phyloP scores from a whole-genome alignment of 2,797 vertebrate genomes.

The Tapera naevia region DNA sequence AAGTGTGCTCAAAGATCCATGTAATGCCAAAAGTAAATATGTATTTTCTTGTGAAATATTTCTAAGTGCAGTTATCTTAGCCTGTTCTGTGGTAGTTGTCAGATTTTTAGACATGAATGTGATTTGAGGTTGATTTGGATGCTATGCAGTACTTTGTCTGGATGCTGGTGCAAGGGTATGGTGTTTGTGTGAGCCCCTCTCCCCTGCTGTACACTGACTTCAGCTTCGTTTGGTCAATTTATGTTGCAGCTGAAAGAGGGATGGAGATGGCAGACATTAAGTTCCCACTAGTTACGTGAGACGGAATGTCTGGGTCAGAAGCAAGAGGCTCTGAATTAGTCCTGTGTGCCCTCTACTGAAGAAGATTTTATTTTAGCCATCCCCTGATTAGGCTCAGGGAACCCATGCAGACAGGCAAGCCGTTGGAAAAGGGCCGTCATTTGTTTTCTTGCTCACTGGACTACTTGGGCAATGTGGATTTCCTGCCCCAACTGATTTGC shows the following conservation, averaged over 20 bases:
- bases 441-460: neutral
- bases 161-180: fast-evolving
- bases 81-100: neutral
- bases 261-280: neutral
- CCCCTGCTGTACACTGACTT: neutral
- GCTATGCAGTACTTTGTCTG: neutral
- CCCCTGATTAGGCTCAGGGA: neutral
- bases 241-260: neutral
- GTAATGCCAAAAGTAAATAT: neutral
- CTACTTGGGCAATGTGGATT: neutral
- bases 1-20: neutral
- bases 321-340: neutral
- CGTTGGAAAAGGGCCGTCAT: fast-evolving
- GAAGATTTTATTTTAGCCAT: neutral
- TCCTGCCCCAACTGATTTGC: neutral
- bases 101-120: neutral
- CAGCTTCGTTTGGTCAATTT: neutral
- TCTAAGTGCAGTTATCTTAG: neutral
- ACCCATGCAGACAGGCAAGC: neutral
- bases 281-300: neutral
- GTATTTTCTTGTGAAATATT: neutral
- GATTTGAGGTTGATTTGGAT: neutral
- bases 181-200: neutral
- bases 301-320: neutral
- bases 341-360: neutral